A percentile compares a stretch with the other conserved stretches of the same genome.
Conservation (phyloP, 1,140 invertebrate genomes). For the Brachionus plicatilis region DNA sequence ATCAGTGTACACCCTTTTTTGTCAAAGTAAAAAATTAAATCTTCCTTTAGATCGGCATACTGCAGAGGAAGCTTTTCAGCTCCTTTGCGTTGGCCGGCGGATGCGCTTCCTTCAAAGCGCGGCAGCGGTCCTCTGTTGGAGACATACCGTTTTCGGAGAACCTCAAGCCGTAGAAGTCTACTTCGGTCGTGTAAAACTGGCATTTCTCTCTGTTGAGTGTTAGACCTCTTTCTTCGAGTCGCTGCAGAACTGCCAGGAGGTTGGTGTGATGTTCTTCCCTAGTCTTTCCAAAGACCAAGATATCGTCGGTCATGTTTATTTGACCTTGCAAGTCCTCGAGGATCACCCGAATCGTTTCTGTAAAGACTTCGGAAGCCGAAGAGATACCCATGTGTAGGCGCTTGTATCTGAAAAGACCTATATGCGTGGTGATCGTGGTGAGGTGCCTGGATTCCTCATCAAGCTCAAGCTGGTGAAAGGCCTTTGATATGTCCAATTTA, state of each 20-base stretch:
- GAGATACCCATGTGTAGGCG: slow-evolving; percentile 54
- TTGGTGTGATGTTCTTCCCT: slow-evolving; percentile 43
- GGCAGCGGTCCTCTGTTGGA: slow-evolving; percentile 39
- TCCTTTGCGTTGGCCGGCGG: slow-evolving; percentile 30
- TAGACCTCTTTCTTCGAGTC: slow-evolving; percentile 44
- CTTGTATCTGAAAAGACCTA: slow-evolving; percentile 50
- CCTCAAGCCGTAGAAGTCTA: slow-evolving; percentile 50
- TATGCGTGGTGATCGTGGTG: slow-evolving; percentile 56
- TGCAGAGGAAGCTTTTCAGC: slow-evolving; percentile 24
- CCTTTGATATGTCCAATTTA: neutral
- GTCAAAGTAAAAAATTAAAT: too few relatives aligned
- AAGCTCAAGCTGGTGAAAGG: slow-evolving; percentile 5
- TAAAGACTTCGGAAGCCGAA: slow-evolving; percentile 42
- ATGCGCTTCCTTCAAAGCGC: slow-evolving; percentile 37
- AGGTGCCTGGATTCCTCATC: slow-evolving; percentile 43
- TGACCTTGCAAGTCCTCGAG: slow-evolving; percentile 37
- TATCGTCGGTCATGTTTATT: slow-evolving; percentile 44
- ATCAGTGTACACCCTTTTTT: too few relatives aligned
- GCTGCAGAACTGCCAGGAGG: slow-evolving; percentile 42
- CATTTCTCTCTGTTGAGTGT: slow-evolving; percentile 51
- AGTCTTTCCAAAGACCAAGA: slow-evolving; percentile 44
- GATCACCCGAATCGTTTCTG: slow-evolving; percentile 41
- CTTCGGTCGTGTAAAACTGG: slow-evolving; percentile 45
- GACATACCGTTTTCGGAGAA: slow-evolving; percentile 41
- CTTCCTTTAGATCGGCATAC: too few relatives aligned